Evolutionary conservation across 1,140 invertebrate genomes (phyloP), one percentile per base, ranked within the genome.

Genomic region (Eupristina koningsbergeri): DNA sequence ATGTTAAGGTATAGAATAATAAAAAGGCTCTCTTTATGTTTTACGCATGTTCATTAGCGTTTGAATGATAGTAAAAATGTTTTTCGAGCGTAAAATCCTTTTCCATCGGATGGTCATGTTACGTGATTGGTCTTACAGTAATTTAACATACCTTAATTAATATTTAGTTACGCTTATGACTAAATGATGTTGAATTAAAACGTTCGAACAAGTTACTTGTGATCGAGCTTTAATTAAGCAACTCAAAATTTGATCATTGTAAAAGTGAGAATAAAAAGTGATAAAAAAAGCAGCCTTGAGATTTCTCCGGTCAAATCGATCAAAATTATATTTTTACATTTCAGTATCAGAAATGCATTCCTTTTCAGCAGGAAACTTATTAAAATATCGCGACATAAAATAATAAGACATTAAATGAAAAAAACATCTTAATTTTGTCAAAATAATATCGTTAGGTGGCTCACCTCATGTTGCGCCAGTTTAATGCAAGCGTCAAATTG

Each of bases 1-100:
- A 76, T 39, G 34, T 19, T n/a, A 69, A 34, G 3, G 19, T 39
- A 47, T 9, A 6, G 5, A 64, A 26, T 17, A 73, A 73, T 73
- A 81, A 81, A 73, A 73, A 81, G 7, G 41, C 2, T 61, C 19
- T 71, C 22, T 81, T 81, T 73, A 73, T 73, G 22, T 58, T 71
- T 81, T 73, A 58, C 34, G 47, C 50, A 15, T 34, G 29, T 34
- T n/a, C 31, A 63, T 81, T 67, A 80, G 26, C 11, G 63, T 53
- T 50, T 34, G 61, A 80, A 22, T 17, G 61, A 80, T 45, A 50
- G 31, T 61, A 67, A 80, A 50, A 69, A 45, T 34, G 26, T 80
- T 69, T 64, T 29, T 34, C 41, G 77, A 47, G 63, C 17, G 17
- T 22, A 5, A 64, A 78, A 36, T 41, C 39, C 58, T 78, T 78